Evolutionary conservation across 2,797 vertebrate species (phyloP).

Genomic region (Rhincodon typus): DNA sequence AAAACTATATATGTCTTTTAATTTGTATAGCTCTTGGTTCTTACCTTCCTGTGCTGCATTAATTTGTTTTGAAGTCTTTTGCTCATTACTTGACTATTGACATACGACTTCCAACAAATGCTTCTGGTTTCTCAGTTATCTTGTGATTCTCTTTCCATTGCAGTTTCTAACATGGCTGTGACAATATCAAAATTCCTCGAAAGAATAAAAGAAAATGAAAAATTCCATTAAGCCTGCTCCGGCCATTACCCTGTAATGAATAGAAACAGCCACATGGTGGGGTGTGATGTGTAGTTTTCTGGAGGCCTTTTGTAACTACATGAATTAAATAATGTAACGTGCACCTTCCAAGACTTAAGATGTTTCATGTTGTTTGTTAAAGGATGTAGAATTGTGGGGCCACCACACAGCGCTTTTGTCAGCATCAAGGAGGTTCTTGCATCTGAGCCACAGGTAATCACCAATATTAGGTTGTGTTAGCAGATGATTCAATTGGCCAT

Average conservation of each 20-base stretch:
- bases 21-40: background rate
- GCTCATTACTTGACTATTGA: background rate
- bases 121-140: background rate
- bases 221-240: background rate
- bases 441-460: background rate
- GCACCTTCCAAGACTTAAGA: background rate
- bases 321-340: background rate
- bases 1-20: background rate
- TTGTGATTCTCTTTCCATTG: background rate
- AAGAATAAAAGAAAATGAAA: background rate
- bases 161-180: background rate
- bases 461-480: background rate
- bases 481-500: background rate
- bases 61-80: background rate
- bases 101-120: background rate
- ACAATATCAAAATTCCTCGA: background rate
- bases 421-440: background rate
- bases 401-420: background rate
- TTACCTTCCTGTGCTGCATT: background rate
- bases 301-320: background rate
- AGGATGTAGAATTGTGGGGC: background rate
- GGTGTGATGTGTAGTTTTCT: background rate
- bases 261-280: background rate
- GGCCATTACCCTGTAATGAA: background rate
- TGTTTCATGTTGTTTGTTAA: conserved; percentile 12